Conservation (phyloP, 2,797 vertebrate genomes). For the Acanthis flammea region DNA sequence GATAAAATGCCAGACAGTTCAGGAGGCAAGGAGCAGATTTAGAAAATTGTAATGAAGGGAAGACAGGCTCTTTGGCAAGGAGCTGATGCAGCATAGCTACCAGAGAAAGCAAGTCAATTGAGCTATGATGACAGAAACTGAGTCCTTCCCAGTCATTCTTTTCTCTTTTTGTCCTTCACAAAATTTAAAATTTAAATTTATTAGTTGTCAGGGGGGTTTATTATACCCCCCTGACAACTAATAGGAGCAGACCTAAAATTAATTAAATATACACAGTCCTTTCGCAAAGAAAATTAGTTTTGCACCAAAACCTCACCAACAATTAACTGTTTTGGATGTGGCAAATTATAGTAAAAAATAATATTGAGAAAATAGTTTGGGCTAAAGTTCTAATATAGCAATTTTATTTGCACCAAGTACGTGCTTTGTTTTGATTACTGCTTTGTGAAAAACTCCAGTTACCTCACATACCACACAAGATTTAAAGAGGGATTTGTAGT, state of each 20-base stretch:
- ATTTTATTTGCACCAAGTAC: not conserved
- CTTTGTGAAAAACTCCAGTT: not conserved
- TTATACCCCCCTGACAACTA: not conserved
- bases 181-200: no score
- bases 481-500: not conserved
- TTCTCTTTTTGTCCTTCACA: not conserved
- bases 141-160: not conserved
- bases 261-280: not conserved
- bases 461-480: not conserved
- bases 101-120: not conserved
- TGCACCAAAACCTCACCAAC: not conserved
- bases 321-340: not conserved
- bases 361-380: rapidly evolving
- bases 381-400: not conserved
- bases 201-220: no score
- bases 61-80: not conserved
- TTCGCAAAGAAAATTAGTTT: not conserved
- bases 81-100: not conserved
- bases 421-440: not conserved
- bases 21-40: not conserved
- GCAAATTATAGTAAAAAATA: not conserved
- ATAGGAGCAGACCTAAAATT: not conserved
- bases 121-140: not conserved
- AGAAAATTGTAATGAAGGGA: not conserved
- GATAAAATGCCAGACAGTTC: conserved; percentile 37